Base-by-base conservation (phyloP, 1,140 invertebrate species). In the Trichogramma pretiosum region DNA sequence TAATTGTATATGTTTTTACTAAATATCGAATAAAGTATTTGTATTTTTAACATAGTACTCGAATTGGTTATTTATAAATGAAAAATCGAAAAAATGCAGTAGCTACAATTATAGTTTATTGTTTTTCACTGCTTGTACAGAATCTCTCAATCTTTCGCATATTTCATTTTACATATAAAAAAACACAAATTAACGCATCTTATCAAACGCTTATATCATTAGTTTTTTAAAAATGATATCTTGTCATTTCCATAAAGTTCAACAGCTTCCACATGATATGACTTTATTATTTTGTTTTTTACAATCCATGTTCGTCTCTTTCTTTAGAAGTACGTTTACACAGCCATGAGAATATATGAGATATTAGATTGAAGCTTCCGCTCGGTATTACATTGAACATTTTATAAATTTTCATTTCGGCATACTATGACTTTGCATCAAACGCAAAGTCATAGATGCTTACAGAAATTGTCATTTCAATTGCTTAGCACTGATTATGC, bases 291-390 rank as follows among this genome's bases (percentile, higher is more conserved):
- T n/a, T n/a, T n/a, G n/a, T n/a, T n/a, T n/a, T n/a, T n/a, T n/a
- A n/a, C n/a, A n/a, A n/a, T n/a, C n/a, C n/a, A n/a, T n/a, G n/a
- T n/a, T n/a, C n/a, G n/a, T n/a, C n/a, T n/a, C n/a, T n/a, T n/a
- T n/a, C n/a, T n/a, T 60, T 57, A 56, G 43, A 54, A 65, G 49
- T 67, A 55, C 56, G 50, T 57, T 60, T 63, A 65, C 63, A 67
- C 64, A 66, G 64, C 65, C 64, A 63, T 63, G 56, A 55, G 54
- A 56, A 53, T 53, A 51, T 52, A 28, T 46, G 36, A 50, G 30
- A 49, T n/a, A n/a, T n/a, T n/a, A n/a, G n/a, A 33, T 49, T 49
- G 34, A 21, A 49, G 41, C 35, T 38, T 39, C 17, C 11, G 24
- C 13, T 32, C 33, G 5, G 33, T 39, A 35, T 21, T 14, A 11